Evolutionary conservation across 2,888 invertebrate genomes (phyloP), one percentile per base, ranked within the genome.

Genomic region (Morinoia aosen): DNA sequence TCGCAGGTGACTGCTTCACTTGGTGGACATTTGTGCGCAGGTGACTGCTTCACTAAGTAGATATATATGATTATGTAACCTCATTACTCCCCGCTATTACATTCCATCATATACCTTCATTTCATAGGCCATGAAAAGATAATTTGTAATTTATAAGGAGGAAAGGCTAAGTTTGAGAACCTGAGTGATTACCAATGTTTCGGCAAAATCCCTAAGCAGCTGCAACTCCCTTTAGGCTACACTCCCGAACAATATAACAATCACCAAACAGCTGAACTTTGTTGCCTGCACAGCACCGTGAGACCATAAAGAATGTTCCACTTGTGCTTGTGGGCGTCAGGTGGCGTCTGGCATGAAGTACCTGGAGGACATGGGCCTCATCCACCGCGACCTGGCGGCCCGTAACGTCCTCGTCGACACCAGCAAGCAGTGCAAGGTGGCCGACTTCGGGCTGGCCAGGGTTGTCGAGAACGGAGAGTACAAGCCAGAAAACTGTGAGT

Each of bases 381-480:
- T 99, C 97, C 99, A 99, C 97, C 98, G 99, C 97, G 99, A 99
- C 97, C 98, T 99, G 97, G 99, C 99, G 4, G 99, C 99, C 33
- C 98, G 99, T 96, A 99, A 99, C 97, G 99, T 99, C 76, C 98
- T 99, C 95, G 99, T 99, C 97, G 99, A 99, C 91, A 99, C 99
- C 97, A 98, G 98, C 97, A 98, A 98, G 97, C 98, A 98, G 76
- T 98, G 98, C 96, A 98, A 99, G 98, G 98, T 98, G 96, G 98
- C 99, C 97, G 99, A 99, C 98, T 99, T 99, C 97, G 99, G 99
- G 95, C 98, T 99, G 97, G 99, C 99, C 10, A 98, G 99, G 97
- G 98, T 99, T 94, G 99, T 99, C 97, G 99, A 99, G 97, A 99
- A 99, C 97, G 99, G 99, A 97, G 99, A 99, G 97, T 99, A 99